Evolutionary conservation across 2,797 vertebrate species (phyloP), one percentile per base, ranked within the genome.

Genomic region (Schizopygopsis malacanthus): DNA sequence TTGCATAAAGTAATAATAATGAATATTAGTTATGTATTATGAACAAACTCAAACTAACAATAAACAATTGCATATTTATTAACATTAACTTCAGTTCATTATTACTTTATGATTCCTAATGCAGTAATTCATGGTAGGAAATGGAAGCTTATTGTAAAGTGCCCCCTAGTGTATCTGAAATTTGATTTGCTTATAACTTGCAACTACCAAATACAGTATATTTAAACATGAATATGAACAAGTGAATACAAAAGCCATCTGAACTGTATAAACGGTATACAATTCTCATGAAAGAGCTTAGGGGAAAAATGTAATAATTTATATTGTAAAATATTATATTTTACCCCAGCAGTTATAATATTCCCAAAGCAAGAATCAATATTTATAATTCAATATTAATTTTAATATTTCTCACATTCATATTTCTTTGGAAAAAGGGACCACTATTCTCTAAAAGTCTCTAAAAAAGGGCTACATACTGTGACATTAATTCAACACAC

Each of bases 401-500:
- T 47, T 25, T 7, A 18, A 33, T 18, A 73, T 50, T 18, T 50
- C 4, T 25, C 43, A 73, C n/a, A 47, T 50, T 77, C 39, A 61
- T 45, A 43, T 25, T 79, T 79, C 3, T 79, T 6, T 2, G 39
- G 2, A 2, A 45, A 63, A 45, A 28, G 4, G 3, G 9, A 63
- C 39, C 41, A 25, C 37, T 43, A 61, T 47, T 67, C 25, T 33
- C 43, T 47, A 4, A 12, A 80, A 80, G 43, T 67, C 43, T 50
- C 43, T 80, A 6, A 67, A 79, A 79, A 45, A 15, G 39, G 59
- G 8, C 13, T 37, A 13, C 41, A 47, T 33, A 37, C 61, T 80
- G 61, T 80, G 61, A 50, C 43, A 80, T 80, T 67, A 67, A 28
- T 65, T 67, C 18, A 80, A 80, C 41, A 65, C 61, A 80, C 11